phyloP scores from a whole-genome alignment of 2,113 vertebrate species.

The Crotophaga sulcirostris region DNA sequence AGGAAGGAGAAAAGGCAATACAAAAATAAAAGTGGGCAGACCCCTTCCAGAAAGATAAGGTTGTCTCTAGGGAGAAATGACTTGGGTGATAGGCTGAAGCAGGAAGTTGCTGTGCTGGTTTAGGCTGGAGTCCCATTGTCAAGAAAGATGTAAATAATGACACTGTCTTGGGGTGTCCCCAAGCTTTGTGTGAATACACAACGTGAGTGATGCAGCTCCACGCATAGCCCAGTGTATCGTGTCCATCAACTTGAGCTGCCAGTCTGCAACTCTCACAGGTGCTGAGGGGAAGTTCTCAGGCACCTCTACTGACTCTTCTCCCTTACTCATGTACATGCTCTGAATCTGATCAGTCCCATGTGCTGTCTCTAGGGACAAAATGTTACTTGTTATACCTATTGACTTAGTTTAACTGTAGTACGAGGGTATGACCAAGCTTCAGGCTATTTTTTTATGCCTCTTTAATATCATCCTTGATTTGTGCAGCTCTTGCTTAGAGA shows the following conservation, averaged over 20 bases:
- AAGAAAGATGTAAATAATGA: background rate
- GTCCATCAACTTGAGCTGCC: background rate
- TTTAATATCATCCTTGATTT: background rate
- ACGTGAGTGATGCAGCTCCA: background rate
- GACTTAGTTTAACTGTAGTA: background rate
- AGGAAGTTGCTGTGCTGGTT: background rate
- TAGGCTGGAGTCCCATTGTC: background rate
- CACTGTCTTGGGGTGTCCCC: background rate
- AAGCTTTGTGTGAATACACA: no score
- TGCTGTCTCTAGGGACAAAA: background rate
- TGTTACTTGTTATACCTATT: background rate
- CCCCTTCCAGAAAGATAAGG: background rate
- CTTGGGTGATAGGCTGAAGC: background rate
- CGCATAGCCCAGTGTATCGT: rapidly evolving
- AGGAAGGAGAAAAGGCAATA: background rate
- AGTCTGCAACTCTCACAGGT: rapidly evolving
- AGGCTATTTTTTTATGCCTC: background rate
- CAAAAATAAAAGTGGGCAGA: background rate
- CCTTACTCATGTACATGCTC: rapidly evolving
- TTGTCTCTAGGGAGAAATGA: background rate
- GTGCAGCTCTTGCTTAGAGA: background rate
- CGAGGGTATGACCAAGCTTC: background rate
- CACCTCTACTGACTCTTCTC: rapidly evolving
- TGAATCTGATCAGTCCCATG: background rate
- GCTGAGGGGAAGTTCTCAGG: background rate